These are phyloP conservation scores for Agriotes lineatus DNA, from an alignment of 2,888 invertebrate genomes.

Conservation along the genomic window DNA sequence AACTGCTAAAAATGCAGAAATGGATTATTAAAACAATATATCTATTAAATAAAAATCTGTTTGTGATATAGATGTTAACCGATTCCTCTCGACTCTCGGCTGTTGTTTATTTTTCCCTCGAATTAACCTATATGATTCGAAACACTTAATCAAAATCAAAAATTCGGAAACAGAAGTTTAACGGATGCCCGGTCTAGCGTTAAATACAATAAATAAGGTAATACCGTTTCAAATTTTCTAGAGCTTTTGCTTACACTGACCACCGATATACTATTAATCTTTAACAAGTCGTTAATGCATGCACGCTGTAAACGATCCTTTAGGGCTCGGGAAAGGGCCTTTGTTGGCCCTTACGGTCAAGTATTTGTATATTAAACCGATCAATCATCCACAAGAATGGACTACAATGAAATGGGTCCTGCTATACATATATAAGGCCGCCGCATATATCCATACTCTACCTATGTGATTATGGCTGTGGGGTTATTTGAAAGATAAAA, in stretches of 20 bases:
- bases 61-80: too few relatives aligned
- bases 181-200: constrained; percentile 29
- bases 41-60: too few relatives aligned
- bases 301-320: constrained; percentile 67
- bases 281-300: constrained; percentile 65
- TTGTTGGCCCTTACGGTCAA: constrained; percentile 67
- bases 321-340: constrained; percentile 63
- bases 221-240: constrained; percentile 38
- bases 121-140: too few relatives aligned
- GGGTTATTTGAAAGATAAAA: constrained; percentile 20
- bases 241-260: constrained; percentile 58
- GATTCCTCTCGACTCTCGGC: too few relatives aligned
- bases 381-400: constrained; percentile 67
- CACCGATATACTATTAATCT: constrained; percentile 65
- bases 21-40: too few relatives aligned
- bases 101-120: too few relatives aligned
- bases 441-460: constrained; percentile 48
- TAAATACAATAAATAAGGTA: constrained; percentile 37
- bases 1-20: too few relatives aligned
- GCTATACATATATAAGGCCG: constrained; percentile 61
- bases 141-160: constrained; percentile 22
- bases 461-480: constrained; percentile 16
- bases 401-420: constrained; percentile 56
- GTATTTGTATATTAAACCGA: constrained; percentile 68
- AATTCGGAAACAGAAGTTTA: constrained; percentile 21